Evolutionary conservation across 2,888 invertebrate species (phyloP).

Genomic region (Ischnura elegans): DNA sequence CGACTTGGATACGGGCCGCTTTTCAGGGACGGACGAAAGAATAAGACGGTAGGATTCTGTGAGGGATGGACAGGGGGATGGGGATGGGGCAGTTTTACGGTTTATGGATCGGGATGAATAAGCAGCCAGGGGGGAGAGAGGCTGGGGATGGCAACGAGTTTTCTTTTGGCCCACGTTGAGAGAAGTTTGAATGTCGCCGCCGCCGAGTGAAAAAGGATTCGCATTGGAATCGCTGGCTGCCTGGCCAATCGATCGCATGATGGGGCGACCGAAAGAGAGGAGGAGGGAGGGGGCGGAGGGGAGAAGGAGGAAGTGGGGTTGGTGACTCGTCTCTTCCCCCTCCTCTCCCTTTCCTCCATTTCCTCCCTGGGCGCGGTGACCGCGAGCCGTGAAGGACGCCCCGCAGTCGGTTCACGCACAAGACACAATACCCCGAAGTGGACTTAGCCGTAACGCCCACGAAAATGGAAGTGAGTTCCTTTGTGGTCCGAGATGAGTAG

Average conservation of each 20-base stretch:
- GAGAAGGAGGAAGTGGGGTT: neutral
- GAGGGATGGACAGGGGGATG: neutral
- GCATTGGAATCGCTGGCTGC: neutral
- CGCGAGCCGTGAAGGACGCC: conserved; percentile 16
- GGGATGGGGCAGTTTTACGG: neutral
- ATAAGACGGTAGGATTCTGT: neutral
- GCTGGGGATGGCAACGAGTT: neutral
- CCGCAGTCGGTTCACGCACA: conserved; percentile 20
- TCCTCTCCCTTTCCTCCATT: neutral
- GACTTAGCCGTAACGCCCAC: neutral
- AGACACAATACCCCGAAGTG: neutral
- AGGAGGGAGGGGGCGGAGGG: neutral
- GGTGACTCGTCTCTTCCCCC: neutral
- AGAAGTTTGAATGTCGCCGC: conserved; percentile 1
- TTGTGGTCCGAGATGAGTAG: neutral
- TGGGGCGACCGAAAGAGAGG: neutral
- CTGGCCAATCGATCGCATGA: conserved; percentile 22
- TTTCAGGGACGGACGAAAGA: neutral
- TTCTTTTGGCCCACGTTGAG: neutral
- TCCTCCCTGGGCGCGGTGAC: conserved; percentile 10
- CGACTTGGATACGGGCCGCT: neutral
- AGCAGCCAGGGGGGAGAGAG: neutral
- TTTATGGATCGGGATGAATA: neutral
- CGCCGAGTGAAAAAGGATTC: conserved; percentile 9
- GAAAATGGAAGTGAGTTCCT: neutral